Percentiles rank a stretch among this genome's conserved stretches.
phyloP scores from a whole-genome alignment of 2,113 vertebrate genomes.

The Gadus chalcogrammus region DNA sequence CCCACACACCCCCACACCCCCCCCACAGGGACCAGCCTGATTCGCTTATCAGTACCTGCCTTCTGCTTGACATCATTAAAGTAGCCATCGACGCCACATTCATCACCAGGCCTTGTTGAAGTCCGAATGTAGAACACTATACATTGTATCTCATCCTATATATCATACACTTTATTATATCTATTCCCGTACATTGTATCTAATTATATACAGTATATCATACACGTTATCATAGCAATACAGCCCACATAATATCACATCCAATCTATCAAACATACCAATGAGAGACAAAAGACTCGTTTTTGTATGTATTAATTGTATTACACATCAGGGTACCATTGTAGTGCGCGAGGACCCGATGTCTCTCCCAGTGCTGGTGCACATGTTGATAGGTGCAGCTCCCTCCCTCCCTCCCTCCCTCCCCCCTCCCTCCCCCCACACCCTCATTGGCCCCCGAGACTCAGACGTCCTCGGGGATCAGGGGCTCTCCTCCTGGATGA shows the following conservation, averaged over 20 bases:
- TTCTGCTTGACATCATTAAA: slow-evolving; percentile 44
- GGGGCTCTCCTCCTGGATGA: slow-evolving; percentile 28
- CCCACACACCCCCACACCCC: background rate
- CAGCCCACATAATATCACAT: background rate
- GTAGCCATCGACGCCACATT: slow-evolving; percentile 25
- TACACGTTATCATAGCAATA: background rate
- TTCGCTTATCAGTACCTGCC: slow-evolving; percentile 49
- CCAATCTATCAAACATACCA: slow-evolving; percentile 21
- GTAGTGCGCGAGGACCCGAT: background rate
- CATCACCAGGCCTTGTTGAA: slow-evolving; percentile 34
- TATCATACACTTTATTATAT: no score
- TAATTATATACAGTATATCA: slow-evolving; percentile 16
- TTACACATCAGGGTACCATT: slow-evolving; percentile 3
- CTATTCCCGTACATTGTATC: no score
- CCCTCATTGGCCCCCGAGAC: slow-evolving; percentile 23
- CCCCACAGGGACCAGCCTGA: slow-evolving; percentile 2
- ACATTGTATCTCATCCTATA: no score
- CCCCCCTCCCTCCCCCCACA: background rate
- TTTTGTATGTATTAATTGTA: background rate
- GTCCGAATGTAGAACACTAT: no score
- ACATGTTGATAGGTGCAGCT: slow-evolving; percentile 18
- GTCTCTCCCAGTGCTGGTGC: slow-evolving; percentile 2
- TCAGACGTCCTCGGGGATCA: slow-evolving; percentile 30
- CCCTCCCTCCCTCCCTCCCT: no score
- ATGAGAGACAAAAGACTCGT: slow-evolving; percentile 1